phyloP scores from a whole-genome alignment of 1,140 invertebrate species.

The Steinernema feltiae region DNA sequence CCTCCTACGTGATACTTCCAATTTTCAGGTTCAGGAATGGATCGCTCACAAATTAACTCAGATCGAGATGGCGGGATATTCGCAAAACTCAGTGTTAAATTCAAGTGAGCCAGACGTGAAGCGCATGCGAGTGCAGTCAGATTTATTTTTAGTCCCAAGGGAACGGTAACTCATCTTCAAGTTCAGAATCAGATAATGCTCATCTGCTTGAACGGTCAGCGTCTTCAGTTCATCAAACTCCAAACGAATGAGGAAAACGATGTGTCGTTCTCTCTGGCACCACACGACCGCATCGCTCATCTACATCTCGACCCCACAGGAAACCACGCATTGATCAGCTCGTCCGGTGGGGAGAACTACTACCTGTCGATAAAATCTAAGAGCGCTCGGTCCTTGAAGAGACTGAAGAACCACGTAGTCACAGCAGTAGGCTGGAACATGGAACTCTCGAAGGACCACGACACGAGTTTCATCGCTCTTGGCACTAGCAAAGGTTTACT shows the following conservation, averaged over 20 bases:
- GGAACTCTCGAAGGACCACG: not conserved
- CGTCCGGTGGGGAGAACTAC: not conserved
- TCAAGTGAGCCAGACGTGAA: not conserved
- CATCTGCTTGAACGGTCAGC: not conserved
- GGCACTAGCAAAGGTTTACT: not conserved
- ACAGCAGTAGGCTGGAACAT: not conserved
- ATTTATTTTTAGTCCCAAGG: not conserved
- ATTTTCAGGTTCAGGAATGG: slow-evolving; percentile 7
- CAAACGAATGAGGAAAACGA: not conserved
- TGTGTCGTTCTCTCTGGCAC: not conserved
- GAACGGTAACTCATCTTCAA: not conserved
- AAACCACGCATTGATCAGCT: not conserved
- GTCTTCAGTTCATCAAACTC: not conserved
- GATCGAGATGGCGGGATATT: not conserved
- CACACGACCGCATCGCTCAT: not conserved
- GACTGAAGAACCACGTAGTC: not conserved
- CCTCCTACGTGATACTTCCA: too few relatives aligned
- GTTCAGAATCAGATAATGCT: slow-evolving; percentile 6
- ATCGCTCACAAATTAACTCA: not conserved
- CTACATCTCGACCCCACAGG: not conserved
- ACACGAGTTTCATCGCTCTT: not conserved
- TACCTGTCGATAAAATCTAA: not conserved
- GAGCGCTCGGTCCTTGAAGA: not conserved
- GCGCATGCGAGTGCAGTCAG: not conserved
- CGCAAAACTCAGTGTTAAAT: not conserved